These are phyloP conservation scores for Hermaeophaga mercurialis DNA, from an alignment of 2,888 invertebrate genomes.

Conservation along the genomic window DNA sequence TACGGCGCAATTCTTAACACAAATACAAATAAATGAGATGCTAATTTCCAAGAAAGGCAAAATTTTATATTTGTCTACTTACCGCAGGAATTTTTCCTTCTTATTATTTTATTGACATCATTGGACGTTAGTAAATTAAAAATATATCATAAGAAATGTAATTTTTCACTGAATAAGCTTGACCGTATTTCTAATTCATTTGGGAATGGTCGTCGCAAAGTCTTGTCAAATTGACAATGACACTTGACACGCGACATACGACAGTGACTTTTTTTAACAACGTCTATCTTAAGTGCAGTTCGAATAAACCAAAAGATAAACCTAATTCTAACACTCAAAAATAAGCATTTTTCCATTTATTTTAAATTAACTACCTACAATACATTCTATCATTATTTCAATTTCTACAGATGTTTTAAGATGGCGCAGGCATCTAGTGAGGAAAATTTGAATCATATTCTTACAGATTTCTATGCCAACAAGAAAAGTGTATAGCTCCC, in stretches of 20 bases:
- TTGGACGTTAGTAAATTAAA: constrained; percentile 13
- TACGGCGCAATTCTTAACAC: constrained; percentile 25
- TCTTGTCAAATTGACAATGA: constrained; percentile 12
- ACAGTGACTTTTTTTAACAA: not conserved
- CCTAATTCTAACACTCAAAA: too few relatives aligned
- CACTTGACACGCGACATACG: constrained; percentile 11
- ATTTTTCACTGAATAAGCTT: constrained; percentile 15
- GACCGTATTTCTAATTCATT: constrained; percentile 15
- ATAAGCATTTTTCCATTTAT: too few relatives aligned
- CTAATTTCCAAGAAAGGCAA: constrained; percentile 15
- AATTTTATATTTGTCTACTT: constrained; percentile 8
- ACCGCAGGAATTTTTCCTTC: constrained; percentile 15
- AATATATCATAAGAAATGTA: constrained; percentile 18
- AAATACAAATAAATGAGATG: constrained; percentile 15
- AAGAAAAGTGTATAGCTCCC: too few relatives aligned
- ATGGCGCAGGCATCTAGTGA: too few relatives aligned
- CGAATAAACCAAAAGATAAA: too few relatives aligned
- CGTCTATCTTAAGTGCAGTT: too few relatives aligned
- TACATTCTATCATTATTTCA: too few relatives aligned
- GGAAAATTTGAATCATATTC: too few relatives aligned
- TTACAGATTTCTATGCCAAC: too few relatives aligned
- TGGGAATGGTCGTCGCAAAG: constrained; percentile 7
- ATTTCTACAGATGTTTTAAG: too few relatives aligned
- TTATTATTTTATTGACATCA: constrained; percentile 20
- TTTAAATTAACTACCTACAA: too few relatives aligned